Base-by-base conservation (phyloP, 2,888 invertebrate genomes). In the Amphipyra berbera region DNA sequence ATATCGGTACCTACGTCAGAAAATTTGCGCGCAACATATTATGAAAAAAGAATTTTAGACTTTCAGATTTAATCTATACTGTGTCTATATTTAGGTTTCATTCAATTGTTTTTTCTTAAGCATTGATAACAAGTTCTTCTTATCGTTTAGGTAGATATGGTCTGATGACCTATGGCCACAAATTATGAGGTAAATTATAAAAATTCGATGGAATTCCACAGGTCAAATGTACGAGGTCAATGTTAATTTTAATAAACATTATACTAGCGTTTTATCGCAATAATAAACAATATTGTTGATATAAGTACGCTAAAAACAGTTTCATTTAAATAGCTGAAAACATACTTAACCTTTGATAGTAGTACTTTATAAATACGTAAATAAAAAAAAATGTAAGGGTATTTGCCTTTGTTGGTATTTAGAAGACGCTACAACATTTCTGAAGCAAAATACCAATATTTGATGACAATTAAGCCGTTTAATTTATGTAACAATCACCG, bases 401-500 rank as follows among this genome's bases (percentile, higher is more conserved):
- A 53, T 55, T 69, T 68, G 13, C 13, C 21, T 54, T 33, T 53
- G 68, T 60, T 38, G 37, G 42, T 44, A 69, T 67, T 62, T 48
- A 5, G 48, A 56, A 60, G 49, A 57, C 42, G 33, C 35, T 42
- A 46, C 33, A 68, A 46, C 33, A 68, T 71, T 73, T 58, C 61
- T 57, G 53, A 44, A 50, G 35, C 63, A 48, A 67, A 64, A 54
- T 61, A 65, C 68, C 69, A 76, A 68, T 60, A 65, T 64, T 76
- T 59, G 30, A 50, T 68, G 61, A 55, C 37, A 61, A 49, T 69
- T 48, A 75, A 37, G 48, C 49, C 66, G 56, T 75, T 76, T 75
- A 62, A 79, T 83, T 79, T 82, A 81, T 78, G 76, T 83, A 84
- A 82, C 76, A 69, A 55, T 59, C 54, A 47, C 59, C 61, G 83